Base-by-base conservation (phyloP, 2,797 vertebrate genomes). In the Sphenodon punctatus region DNA sequence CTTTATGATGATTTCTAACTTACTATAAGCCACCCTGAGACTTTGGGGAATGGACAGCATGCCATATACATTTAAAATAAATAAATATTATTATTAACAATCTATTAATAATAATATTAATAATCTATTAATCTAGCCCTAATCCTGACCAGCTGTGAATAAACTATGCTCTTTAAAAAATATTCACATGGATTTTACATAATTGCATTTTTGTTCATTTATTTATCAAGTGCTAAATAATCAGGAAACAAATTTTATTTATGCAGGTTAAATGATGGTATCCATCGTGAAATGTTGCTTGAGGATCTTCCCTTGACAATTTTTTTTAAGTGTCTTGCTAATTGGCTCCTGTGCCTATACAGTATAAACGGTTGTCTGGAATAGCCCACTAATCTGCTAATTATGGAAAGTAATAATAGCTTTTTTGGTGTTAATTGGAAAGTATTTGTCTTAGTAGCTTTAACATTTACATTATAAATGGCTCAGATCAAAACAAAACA, bases 291-390 rank as follows among this genome's bases (percentile, higher is more conserved):
- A 89, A 53, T 75, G 58, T 78, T 64, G n/a, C 67, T 71, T 78
- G 69, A 41, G 46, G 36, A 48, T 38, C 38, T 65, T 84, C 27
- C 48, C 22, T 53, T 74, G 53, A 11, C 27, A 55, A 86, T 64
- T 59, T 78, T 59, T 78, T 84, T 89, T 45, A 83, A 86, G 13
- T 45, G 23, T 46, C 45, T 56, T 49, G 2, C 66, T 88, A 84
- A 80, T 70, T 78, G 51, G 17, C 16, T 56, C 6, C 22, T 80
- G n/a, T 3, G 0, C 58, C 3, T 55, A 46, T 42, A 79, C 20
- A 49, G 36, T 71, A 80, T 22, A 32, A n/a, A 34, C 11, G 67
- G 22, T 8, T 74, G 45, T 75, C 63, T 87, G 48, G 80, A 84
- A 53, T 45, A 82, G 78, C 23, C n/a, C 74, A 22, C 39, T 86